Evolutionary conservation across 2,113 vertebrate genomes (phyloP), one percentile per base, ranked within the genome.

Genomic region (Falco punctatus): DNA sequence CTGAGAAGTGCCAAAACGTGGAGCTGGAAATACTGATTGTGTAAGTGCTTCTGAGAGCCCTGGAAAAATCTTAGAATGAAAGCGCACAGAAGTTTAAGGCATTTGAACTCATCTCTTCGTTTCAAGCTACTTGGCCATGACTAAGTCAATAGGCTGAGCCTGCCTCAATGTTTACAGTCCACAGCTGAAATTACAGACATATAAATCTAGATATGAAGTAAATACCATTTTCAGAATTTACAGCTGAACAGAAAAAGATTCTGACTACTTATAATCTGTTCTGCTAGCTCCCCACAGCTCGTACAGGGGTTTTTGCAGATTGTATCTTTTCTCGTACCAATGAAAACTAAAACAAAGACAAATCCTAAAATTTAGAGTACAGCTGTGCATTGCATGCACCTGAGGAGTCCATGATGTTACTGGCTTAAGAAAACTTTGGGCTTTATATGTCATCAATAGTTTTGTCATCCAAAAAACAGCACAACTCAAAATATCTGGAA

Each of bases 41-140:
- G 18, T 62, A 73, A 96, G 81, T 67, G 52, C 21, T 91, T 83
- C 81, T 77, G 88, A 95, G 80, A 58, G 59, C 54, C 42, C 58
- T 85, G 92, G 48, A 85, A 94, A 85, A 94, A 88, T 77, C 66
- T 67, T 88, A 78, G 40, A 51, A 75, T 79, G 40, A 78, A 96
- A 81, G 20, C 61, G 72, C 28, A 66, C n/a, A 72, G 51, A 86
- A 51, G 48, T 72, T 87, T 51, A 62, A 90, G 55, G 42, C 32
- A 44, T 94, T 77, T 83, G 66, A 74, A 67, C 74, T 79, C 26
- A 1, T 71, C 32, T 90, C 22, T 58, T 81, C 24, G 1, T 79
- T 92, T 94, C 69, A 81, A 67, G 55, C 42, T 71, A 11, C n/a
- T 84, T 88, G 75, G 69, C 32, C 44, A 64, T 27, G 55, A 55